Evolutionary conservation across 2,113 vertebrate genomes (phyloP).

Genomic region (Galemys pyrenaicus): DNA sequence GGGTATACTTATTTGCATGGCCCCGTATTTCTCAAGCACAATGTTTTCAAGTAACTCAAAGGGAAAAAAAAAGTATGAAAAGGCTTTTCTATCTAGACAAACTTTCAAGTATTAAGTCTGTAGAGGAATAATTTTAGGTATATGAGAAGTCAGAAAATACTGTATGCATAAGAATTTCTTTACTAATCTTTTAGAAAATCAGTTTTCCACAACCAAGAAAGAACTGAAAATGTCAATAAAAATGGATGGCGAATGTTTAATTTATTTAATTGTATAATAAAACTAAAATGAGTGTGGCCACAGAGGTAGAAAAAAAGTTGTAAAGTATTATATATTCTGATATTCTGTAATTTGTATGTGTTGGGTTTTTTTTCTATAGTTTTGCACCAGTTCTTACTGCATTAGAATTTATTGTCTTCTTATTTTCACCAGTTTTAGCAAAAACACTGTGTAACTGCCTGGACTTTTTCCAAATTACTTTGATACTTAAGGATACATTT

Average conservation of each 20-base stretch:
- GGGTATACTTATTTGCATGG: neutral
- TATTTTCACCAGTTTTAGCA: neutral
- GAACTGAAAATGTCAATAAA: neutral
- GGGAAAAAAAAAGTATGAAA: neutral
- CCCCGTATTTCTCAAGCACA: neutral
- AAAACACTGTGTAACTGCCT: neutral
- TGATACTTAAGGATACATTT: neutral
- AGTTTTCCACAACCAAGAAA: neutral
- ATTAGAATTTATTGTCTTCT: neutral
- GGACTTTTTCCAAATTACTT: neutral
- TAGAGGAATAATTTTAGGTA: neutral
- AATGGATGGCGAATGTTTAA: neutral
- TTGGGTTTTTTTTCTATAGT: neutral
- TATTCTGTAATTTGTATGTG: neutral
- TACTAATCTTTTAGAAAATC: neutral
- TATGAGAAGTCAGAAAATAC: neutral
- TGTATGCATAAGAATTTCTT: neutral
- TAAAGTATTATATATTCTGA: neutral
- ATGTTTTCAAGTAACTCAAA: conserved; percentile 22
- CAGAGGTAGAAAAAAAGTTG: neutral
- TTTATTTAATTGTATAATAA: neutral
- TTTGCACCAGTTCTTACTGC: neutral
- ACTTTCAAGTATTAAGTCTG: neutral
- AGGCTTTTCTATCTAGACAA: neutral
- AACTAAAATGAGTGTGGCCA: neutral